Base-by-base conservation (phyloP, 64 coral and sea anemone species). In the Dendrophyllia cribrosa region DNA sequence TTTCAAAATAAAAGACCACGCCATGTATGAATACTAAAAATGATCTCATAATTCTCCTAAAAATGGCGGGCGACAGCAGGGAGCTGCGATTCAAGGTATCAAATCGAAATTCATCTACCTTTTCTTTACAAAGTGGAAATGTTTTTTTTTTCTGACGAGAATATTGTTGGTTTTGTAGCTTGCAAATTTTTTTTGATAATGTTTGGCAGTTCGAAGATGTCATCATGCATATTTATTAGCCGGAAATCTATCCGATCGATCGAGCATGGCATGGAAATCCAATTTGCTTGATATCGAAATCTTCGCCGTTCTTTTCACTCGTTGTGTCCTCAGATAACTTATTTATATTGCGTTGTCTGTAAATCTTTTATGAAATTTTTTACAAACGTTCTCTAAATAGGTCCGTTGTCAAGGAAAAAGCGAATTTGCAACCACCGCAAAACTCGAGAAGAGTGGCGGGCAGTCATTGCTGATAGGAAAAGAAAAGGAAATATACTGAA, bases 31-130 rank as follows among this genome's bases (percentile, higher is more conserved):
- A 4, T 13, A 66, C 7, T 68, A 51, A 51, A 23, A 11, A 67
- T 67, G 19, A 84, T 84, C 17, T 51, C 23, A 80, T 62, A 43
- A 58, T 44, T 11, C 43, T 23, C 34, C 0, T 6, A 3, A 84
- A 84, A 45, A 84, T 84, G 80, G 80, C 80, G 60, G 62, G 63
- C 22, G 26, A 48, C 17, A 13, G 61, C 8, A 66, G 80, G 19
- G 80, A 84, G 23, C 59, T 84, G 0, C 80, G 21, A 51, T 84
- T 84, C 45, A 84, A 84, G 80, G 80, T 84, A 84, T 45, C 8
- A 11, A 52, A 12, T 9, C 17, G 15, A 66, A 48, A 49, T 64
- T 50, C 0, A 47, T 67, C 34, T 67, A 12, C 19, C 19, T 0
- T 12, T 49, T 50, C 46, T 22, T 50, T 1, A 0, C 19, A 5